Percentiles rank a stretch among this genome's conserved stretches.
phyloP scores from a whole-genome alignment of 37 sponge, comb jelly and placozoan genomes.

The Crambe crambe region DNA sequence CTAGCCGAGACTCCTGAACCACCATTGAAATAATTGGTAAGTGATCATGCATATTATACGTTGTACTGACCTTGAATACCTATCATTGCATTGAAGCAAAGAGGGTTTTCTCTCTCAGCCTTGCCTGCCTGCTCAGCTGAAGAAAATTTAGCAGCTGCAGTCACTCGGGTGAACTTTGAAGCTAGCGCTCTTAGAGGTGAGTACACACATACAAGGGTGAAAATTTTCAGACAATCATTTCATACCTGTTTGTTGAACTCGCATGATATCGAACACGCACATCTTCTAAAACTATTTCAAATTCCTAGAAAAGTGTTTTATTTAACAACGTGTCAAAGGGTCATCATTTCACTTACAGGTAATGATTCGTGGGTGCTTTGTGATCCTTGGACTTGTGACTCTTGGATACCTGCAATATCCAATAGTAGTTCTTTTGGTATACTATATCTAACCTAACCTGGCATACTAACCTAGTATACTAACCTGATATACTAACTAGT shows the following conservation, averaged over 20 bases:
- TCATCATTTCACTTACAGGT: background rate
- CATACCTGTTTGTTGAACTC: slow-evolving; percentile 32
- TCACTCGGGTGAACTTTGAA: slow-evolving; percentile 31
- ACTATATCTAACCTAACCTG: no score
- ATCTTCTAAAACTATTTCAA: slow-evolving; percentile 54
- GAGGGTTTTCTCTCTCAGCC: background rate
- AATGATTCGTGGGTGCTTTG: no score
- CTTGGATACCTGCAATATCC: no score
- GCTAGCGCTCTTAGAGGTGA: slow-evolving; percentile 16
- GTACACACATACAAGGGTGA: no score
- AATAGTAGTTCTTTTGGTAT: no score
- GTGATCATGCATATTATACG: no score
- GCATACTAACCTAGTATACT: no score
- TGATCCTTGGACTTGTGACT: no score
- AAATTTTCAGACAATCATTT: no score
- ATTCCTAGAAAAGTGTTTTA: slow-evolving; percentile 26
- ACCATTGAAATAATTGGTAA: background rate
- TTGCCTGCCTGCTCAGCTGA: no score
- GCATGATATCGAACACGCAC: slow-evolving; percentile 33
- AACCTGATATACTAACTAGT: no score
- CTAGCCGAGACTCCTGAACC: slow-evolving; percentile 10
- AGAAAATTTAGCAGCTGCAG: slow-evolving; percentile 13
- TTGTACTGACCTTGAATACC: slow-evolving; percentile 5
- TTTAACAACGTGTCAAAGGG: background rate
- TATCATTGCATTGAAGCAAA: background rate